Base-by-base conservation (phyloP, 2,888 invertebrate genomes). In the Yponomeuta cagnagella region DNA sequence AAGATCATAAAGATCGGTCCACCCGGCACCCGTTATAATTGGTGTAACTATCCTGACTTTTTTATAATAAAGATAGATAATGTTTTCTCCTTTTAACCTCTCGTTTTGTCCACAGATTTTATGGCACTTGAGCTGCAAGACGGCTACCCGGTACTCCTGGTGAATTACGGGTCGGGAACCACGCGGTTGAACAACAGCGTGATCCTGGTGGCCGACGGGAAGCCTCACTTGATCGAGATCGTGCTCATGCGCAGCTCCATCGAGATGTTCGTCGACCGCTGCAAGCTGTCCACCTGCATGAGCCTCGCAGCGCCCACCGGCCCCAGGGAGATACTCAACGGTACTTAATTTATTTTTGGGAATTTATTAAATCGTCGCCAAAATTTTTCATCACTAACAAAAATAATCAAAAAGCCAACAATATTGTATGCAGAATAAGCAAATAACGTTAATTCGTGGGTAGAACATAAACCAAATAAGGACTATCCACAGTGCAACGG, bases 121-220 rank as follows among this genome's bases (percentile, higher is more conserved):
- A 95, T 99, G 91, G 95, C 98, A 0, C 87, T 99, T 74, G 98
- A 98, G 82, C 88, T 99, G 68, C 92, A 94, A 9, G 94, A 96
- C 63, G 98, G 98, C n/a, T 95, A 93, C 81, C 97, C 96, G 0
- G 94, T 96, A 0, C 90, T 99, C 10, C 94, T 96, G 48, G 94
- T 98, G 6, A 97, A 98, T 90, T 97, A 98, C 81, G 99, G 99
- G 0, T 94, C 96, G 0, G 97, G 97, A 0, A 95, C 96, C 1
- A 93, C 94, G 0, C 93, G 94, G 74, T 91, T 96, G 63, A 95
- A 95, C 81, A 94, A 96, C 81, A 93, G 93, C 72, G 94, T 95
- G 37, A 95, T 95, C 31, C 94, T 94, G 77, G 90, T 98, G 43
- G 95, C 95, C 68, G 97, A 98, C 78, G 97, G 98, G 1, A 95